Conservation (phyloP, 2,888 invertebrate species). For the Nemotelus nigrinus region DNA sequence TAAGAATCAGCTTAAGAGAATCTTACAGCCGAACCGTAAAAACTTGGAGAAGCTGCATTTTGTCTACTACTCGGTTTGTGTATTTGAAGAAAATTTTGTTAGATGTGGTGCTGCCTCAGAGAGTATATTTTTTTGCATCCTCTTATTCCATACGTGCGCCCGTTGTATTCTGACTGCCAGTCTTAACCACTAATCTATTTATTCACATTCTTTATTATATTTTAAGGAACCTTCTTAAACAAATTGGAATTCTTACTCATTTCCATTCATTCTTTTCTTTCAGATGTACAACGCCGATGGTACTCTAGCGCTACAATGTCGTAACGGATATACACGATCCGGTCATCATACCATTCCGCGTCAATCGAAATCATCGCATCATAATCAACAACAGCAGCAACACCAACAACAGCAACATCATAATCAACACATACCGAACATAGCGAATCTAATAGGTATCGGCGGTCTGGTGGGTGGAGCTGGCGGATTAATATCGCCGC, state of each 20-base stretch:
- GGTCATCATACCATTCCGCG: slow-evolving; percentile 57
- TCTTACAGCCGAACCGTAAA: too few relatives aligned
- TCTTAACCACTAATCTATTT: too few relatives aligned
- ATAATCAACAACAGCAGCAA: slow-evolving; percentile 55
- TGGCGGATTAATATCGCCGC: slow-evolving; percentile 24
- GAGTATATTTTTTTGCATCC: too few relatives aligned
- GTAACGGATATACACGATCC: slow-evolving; percentile 62
- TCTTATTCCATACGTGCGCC: too few relatives aligned
- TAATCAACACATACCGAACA: slow-evolving; percentile 59
- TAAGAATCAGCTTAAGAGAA: too few relatives aligned
- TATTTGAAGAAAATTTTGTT: too few relatives aligned
- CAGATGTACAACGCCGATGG: slow-evolving; percentile 56
- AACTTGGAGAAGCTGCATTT: too few relatives aligned
- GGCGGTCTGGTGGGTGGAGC: slow-evolving; percentile 47
- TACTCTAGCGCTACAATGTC: slow-evolving; percentile 59
- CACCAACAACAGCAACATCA: slow-evolving; percentile 52
- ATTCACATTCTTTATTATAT: too few relatives aligned
- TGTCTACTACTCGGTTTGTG: too few relatives aligned
- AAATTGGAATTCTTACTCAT: neutral
- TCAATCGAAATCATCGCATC: slow-evolving; percentile 58
- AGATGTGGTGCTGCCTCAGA: too few relatives aligned
- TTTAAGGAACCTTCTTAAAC: too few relatives aligned
- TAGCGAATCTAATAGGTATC: slow-evolving; percentile 47
- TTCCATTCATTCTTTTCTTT: neutral
- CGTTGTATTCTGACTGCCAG: too few relatives aligned